phyloP scores from a whole-genome alignment of 1,140 invertebrate species.

The Druon quercuslanigerum region DNA sequence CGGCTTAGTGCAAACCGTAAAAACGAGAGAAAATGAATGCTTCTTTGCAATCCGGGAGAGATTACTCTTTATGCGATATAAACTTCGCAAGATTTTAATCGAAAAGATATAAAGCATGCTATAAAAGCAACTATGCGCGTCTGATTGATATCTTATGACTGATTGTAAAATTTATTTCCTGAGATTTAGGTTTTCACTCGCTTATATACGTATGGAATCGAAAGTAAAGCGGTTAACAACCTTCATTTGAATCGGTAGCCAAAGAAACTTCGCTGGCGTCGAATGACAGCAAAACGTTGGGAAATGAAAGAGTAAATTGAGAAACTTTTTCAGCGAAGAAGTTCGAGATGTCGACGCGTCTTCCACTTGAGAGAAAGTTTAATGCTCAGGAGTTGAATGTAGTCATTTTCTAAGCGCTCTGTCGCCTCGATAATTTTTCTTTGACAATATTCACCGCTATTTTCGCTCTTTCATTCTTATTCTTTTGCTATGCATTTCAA shows the following conservation, averaged over 20 bases:
- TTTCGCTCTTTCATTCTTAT: neutral
- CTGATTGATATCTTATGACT: too few relatives aligned
- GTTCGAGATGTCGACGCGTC: slow-evolving; percentile 57
- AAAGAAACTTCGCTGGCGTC: neutral
- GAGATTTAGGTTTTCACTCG: neutral
- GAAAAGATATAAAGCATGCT: too few relatives aligned
- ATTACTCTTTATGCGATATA: too few relatives aligned
- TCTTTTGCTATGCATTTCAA: neutral
- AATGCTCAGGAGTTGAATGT: slow-evolving; percentile 25
- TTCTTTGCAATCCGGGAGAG: too few relatives aligned
- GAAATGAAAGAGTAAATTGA: slow-evolving; percentile 45
- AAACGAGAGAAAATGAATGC: too few relatives aligned
- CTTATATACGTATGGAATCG: neutral
- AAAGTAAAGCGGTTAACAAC: neutral
- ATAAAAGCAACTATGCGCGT: too few relatives aligned
- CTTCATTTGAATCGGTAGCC: neutral
- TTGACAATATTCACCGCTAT: neutral
- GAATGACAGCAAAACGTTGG: neutral
- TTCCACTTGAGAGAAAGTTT: slow-evolving; percentile 56
- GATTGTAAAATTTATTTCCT: neutral
- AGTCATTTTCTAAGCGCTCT: slow-evolving; percentile 3
- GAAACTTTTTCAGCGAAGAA: slow-evolving; percentile 57
- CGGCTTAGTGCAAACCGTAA: too few relatives aligned
- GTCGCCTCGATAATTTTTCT: neutral
- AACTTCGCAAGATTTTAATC: too few relatives aligned